Evolutionary conservation across 2,797 vertebrate genomes (phyloP), one percentile per base, ranked within the genome.

Genomic region (Ara ararauna): DNA sequence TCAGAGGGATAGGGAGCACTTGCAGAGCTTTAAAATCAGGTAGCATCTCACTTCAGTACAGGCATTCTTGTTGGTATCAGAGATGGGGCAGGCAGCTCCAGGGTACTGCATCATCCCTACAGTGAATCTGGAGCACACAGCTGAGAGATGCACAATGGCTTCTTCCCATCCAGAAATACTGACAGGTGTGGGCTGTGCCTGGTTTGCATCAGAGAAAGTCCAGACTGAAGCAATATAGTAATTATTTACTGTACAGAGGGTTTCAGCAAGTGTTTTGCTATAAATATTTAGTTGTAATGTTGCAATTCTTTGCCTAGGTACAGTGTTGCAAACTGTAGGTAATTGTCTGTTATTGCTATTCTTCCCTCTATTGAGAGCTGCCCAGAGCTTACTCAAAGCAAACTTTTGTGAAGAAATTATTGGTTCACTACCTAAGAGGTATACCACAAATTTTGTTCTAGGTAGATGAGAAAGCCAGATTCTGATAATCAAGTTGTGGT

Each of bases 221-320:
- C 76, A 73, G 79, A 64, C 56, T 58, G 66, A 87, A 85, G 73
- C 72, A 94, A 10, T 66, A 87, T 76, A 78, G 44, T 83, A 79
- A 77, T 81, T 91, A 90, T 93, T 95, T 92, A 94, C 42, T n/a
- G n/a, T 50, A 70, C 19, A 36, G 72, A 76, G 51, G 61, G 60
- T 77, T 92, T 92, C 61, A 93, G 79, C 16, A 32, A 90, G 85
- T 15, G 3, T 65, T 94, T 64, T 54, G 36, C 66, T 83, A 65
- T 87, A 89, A 80, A 89, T 87, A 93, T 94, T 93, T 89, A 75
- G 61, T 40, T 65, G 44, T 68, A 94, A 80, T 60, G 34, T 29
- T 72, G 42, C 4, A n/a, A 47, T 81, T 78, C 87, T 87, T 65
- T 78, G 61, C 42, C 44, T 51, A 65, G 54, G 60, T 88, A 40